Conservation (phyloP, 2,888 invertebrate genomes). For the Rosalia funebris region DNA sequence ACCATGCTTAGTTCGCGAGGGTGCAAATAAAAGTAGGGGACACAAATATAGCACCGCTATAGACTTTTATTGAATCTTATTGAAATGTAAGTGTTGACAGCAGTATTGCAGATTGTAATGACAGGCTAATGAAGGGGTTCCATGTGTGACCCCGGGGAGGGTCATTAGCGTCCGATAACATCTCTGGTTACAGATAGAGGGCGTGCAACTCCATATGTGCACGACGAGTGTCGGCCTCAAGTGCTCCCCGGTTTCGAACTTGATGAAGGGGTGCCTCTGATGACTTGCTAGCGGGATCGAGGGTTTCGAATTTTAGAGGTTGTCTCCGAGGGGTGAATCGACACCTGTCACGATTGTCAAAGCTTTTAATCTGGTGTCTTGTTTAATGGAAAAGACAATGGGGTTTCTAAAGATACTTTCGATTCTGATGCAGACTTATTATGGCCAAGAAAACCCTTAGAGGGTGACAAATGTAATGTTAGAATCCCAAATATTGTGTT, state of each 20-base stretch:
- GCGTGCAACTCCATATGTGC: slow-evolving; percentile 58
- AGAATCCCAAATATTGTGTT: too few relatives aligned
- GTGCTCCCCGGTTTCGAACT: slow-evolving; percentile 49
- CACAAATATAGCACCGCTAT: slow-evolving; percentile 25
- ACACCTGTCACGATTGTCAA: slow-evolving; percentile 34
- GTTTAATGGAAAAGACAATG: slow-evolving; percentile 2
- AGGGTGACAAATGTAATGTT: too few relatives aligned
- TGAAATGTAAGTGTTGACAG: slow-evolving; percentile 61
- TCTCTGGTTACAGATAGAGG: slow-evolving; percentile 60
- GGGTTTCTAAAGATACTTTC: too few relatives aligned
- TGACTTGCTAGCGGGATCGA: slow-evolving; percentile 36
- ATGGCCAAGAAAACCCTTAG: too few relatives aligned
- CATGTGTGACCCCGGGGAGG: slow-evolving; percentile 53
- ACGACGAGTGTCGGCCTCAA: slow-evolving; percentile 60
- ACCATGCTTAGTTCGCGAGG: slow-evolving; percentile 17
- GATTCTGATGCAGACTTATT: too few relatives aligned
- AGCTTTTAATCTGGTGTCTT: slow-evolving; percentile 7
- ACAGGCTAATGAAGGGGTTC: slow-evolving; percentile 61
- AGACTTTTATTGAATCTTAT: slow-evolving; percentile 60
- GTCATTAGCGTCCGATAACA: slow-evolving; percentile 64
- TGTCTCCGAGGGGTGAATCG: slow-evolving; percentile 32
- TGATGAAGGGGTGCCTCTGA: slow-evolving; percentile 31
- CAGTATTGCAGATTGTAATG: slow-evolving; percentile 55
- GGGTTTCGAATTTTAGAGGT: slow-evolving; percentile 24
- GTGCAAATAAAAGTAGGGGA: slow-evolving; percentile 26